Evolutionary conservation across 2,888 invertebrate genomes (phyloP).

Genomic region (Dione juno): DNA sequence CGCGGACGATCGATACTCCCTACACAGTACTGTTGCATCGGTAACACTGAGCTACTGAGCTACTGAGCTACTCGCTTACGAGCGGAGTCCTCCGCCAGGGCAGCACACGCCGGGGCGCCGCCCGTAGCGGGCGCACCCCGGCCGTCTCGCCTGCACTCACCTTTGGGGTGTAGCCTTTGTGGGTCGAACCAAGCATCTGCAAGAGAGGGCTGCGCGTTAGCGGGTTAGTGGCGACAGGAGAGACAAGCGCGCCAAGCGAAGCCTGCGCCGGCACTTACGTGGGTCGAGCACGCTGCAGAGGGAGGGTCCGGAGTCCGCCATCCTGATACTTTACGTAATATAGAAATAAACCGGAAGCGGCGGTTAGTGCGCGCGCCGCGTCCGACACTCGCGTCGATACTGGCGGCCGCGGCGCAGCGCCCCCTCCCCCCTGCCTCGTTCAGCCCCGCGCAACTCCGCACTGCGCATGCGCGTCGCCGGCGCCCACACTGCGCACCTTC

Average conservation of each 20-base stretch:
- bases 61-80: conserved; percentile 44
- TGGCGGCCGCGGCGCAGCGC: conserved; percentile 71
- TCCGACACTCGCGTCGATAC: conserved; percentile 84
- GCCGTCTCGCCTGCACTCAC: conserved; percentile 85
- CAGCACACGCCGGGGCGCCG: conserved; percentile 34
- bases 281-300: conserved; percentile 79
- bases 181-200: conserved; percentile 97
- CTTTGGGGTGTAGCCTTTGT: conserved; percentile 94
- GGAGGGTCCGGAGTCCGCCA: conserved; percentile 78
- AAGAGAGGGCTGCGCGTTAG: conserved; percentile 85
- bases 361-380: conserved; percentile 75
- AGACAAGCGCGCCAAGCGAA: conserved; percentile 63
- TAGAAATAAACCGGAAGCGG: conserved; percentile 60
- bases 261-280: conserved; percentile 66
- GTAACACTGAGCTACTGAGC: conserved; percentile 54
- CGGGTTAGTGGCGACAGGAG: conserved; percentile 81
- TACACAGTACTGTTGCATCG: conserved; percentile 45
- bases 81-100: conserved; percentile 49
- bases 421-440: conserved; percentile 53
- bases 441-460: conserved; percentile 48
- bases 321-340: conserved; percentile 79
- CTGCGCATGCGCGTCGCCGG: conserved; percentile 52
- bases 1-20: conserved; percentile 48
- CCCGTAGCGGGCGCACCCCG: too few relatives aligned
- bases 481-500: conserved; percentile 49